A percentile compares a stretch with the other conserved stretches of the same genome.
These are phyloP conservation scores for Lutjanus erythropterus DNA, from an alignment of 2,113 vertebrate genomes.

Conservation along the genomic window DNA sequence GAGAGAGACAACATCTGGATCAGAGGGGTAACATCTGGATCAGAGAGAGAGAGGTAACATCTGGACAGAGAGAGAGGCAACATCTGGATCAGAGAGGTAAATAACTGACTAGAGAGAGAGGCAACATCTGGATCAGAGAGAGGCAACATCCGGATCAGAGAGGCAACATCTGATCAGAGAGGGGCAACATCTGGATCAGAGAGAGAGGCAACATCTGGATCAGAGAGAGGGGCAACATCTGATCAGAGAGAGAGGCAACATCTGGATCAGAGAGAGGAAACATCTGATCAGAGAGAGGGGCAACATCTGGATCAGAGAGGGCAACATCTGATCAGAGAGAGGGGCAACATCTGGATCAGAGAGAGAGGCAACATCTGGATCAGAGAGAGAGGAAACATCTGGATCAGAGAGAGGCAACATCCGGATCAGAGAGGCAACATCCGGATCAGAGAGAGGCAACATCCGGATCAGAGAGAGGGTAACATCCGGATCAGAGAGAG, in stretches of 20 bases:
- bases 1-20: slow-evolving; percentile 85
- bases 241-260: not conserved
- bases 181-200: not conserved
- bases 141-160: slow-evolving; percentile 85
- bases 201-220: not conserved
- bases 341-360: slow-evolving; percentile 8
- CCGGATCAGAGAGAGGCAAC: not conserved
- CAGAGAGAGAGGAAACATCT: slow-evolving; percentile 20
- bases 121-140: slow-evolving; percentile 1
- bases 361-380: slow-evolving; percentile 88
- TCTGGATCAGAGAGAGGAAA: slow-evolving; percentile 56
- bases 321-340: not conserved
- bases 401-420: not conserved
- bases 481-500: slow-evolving; percentile 2
- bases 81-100: not conserved
- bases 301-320: not conserved
- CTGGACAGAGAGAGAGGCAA: no score
- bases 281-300: slow-evolving; percentile 84
- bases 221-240: not conserved
- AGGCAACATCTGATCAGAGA: no score
- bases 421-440: not conserved
- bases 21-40: slow-evolving; percentile 5
- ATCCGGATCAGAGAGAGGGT: no score
- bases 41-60: not conserved
- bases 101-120: no score